These are phyloP conservation scores for Hydrozoanthus gracilis DNA, from an alignment of 92 coral and sea anemone species.

Conservation along the genomic window DNA sequence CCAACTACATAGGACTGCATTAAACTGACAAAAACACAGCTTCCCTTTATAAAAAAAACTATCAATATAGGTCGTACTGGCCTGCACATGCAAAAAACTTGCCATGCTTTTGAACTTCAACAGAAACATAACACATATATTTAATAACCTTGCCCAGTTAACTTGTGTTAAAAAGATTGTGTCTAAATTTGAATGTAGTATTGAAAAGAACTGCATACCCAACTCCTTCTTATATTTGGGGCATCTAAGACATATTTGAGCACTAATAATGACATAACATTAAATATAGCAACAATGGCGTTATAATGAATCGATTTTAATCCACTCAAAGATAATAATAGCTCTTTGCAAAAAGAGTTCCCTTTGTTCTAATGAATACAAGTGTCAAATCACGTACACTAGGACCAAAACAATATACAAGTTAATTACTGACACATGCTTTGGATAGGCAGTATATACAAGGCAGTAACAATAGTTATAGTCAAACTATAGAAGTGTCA, in stretches of 20 bases:
- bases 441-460: slow-evolving; percentile 12
- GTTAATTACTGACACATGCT: slow-evolving; percentile 20
- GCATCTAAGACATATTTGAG: not conserved
- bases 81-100: too few species aligned
- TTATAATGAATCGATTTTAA: slow-evolving; percentile 9
- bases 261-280: not conserved
- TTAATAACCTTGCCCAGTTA: too few species aligned
- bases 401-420: not conserved
- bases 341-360: not conserved
- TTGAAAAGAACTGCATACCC: not conserved
- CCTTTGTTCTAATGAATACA: slow-evolving; percentile 28
- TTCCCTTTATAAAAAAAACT: too few species aligned
- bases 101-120: too few species aligned
- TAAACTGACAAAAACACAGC: too few species aligned
- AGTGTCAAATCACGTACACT: not conserved
- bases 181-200: not conserved
- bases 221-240: not conserved
- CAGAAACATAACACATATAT: too few species aligned
- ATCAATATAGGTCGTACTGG: too few species aligned
- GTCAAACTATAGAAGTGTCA: not conserved
- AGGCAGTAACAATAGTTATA: not conserved
- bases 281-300: not conserved
- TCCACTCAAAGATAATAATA: slow-evolving; percentile 30
- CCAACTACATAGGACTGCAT: too few species aligned
- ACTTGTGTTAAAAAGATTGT: not conserved